Conservation (phyloP, 2,797 vertebrate species). For the Valencia hispanica region DNA sequence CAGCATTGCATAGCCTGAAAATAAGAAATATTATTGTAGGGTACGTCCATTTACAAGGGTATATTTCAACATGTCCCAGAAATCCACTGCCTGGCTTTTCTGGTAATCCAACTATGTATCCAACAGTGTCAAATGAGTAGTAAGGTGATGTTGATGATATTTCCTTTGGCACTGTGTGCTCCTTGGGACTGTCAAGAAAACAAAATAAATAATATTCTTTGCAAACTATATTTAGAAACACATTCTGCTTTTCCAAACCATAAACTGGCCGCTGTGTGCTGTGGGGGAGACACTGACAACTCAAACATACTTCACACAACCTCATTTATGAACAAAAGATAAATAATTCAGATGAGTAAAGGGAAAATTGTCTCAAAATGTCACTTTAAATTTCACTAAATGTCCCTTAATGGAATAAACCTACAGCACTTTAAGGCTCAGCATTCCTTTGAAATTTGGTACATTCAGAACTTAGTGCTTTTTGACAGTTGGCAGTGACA, state of each 20-base stretch:
- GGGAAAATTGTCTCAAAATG: neutral
- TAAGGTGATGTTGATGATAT: neutral
- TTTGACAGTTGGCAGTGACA: constrained; percentile 1
- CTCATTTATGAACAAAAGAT: neutral
- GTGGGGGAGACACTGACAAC: neutral
- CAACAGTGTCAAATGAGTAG: neutral
- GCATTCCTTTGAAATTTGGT: neutral
- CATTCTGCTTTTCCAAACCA: neutral
- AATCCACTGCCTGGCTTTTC: neutral
- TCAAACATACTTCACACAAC: neutral
- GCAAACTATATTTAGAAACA: neutral
- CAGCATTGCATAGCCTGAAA: no score
- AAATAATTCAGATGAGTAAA: neutral
- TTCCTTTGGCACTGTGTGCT: neutral
- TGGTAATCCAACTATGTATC: neutral
- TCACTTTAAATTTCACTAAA: neutral
- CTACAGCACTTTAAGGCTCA: neutral
- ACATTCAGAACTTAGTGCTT: neutral
- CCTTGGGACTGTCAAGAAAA: neutral
- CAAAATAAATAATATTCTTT: neutral
- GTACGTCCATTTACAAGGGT: neutral
- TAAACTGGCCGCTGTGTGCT: neutral
- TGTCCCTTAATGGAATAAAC: neutral
- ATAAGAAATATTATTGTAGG: no score
- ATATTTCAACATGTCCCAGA: neutral